A percentile compares a stretch with the other conserved stretches of the same genome.
phyloP scores from a whole-genome alignment of 2,888 invertebrate genomes.

The Loripinus fragilis region DNA sequence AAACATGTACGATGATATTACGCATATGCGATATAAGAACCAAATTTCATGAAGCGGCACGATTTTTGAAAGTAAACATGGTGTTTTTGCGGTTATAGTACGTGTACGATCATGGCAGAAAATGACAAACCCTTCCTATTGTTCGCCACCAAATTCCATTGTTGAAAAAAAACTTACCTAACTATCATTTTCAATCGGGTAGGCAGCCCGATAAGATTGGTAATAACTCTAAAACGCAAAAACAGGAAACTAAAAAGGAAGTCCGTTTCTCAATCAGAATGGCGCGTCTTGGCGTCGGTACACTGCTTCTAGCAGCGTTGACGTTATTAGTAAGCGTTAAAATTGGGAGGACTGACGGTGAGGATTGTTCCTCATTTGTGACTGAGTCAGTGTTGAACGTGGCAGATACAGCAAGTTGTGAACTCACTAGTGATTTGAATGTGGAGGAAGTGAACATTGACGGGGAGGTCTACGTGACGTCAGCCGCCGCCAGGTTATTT shows the following conservation, averaged over 20 bases:
- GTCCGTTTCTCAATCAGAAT: not conserved
- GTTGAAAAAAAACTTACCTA: not conserved
- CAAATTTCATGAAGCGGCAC: too few relatives aligned
- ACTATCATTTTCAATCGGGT: conserved; percentile 1
- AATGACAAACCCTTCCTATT: too few relatives aligned
- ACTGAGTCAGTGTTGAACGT: not conserved
- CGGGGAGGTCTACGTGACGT: not conserved
- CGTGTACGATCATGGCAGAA: too few relatives aligned
- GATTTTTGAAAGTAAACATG: too few relatives aligned
- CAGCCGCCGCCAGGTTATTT: not conserved
- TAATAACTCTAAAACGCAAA: not conserved
- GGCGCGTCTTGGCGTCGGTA: not conserved
- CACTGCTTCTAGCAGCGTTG: not conserved
- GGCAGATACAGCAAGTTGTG: not conserved
- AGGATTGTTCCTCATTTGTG: not conserved
- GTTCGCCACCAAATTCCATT: not conserved
- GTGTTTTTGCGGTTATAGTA: too few relatives aligned
- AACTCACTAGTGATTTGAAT: not conserved
- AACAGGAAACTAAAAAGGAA: not conserved
- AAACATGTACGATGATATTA: too few relatives aligned
- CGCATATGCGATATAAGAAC: too few relatives aligned
- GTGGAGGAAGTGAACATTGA: not conserved
- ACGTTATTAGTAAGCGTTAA: not conserved
- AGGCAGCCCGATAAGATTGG: not conserved
- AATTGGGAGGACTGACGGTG: not conserved